Percentiles rank a stretch among this genome's conserved stretches.
Conservation (phyloP, 2,113 vertebrate species). For the Aepyceros melampus region DNA sequence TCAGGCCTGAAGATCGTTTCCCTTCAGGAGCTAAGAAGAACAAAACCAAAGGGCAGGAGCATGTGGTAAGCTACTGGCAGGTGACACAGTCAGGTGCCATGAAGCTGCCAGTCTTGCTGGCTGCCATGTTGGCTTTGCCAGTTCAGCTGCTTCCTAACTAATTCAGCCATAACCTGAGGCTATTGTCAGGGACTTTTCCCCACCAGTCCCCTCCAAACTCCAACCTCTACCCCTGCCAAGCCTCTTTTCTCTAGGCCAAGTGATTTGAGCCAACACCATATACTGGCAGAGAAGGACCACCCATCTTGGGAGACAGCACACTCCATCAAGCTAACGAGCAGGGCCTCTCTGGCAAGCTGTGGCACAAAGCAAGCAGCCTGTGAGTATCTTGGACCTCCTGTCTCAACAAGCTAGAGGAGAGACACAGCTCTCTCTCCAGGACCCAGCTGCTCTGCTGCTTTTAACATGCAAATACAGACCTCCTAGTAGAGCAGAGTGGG, state of each 20-base stretch:
- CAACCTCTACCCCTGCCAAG: conserved; percentile 35
- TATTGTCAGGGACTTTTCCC: conserved; percentile 56
- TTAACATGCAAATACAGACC: conserved; percentile 67
- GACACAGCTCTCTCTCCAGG: conserved; percentile 54
- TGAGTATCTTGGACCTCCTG: not conserved
- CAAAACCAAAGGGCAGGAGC: conserved; percentile 46
- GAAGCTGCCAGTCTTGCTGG: conserved; percentile 45
- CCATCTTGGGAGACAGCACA: conserved; percentile 64
- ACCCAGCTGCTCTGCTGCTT: conserved; percentile 71
- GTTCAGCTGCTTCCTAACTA: conserved; percentile 70
- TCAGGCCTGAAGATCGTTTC: conserved; percentile 95
- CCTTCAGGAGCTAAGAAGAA: conserved; percentile 91
- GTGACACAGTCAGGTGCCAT: conserved; percentile 49
- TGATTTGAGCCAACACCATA: conserved; percentile 47
- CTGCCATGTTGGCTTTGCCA: conserved; percentile 58
- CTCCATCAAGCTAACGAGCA: conserved; percentile 79
- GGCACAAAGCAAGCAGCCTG: conserved; percentile 52
- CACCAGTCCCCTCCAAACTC: conserved; percentile 34
- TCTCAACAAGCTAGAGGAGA: conserved; percentile 54
- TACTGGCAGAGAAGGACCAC: conserved; percentile 47
- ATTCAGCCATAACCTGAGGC: conserved; percentile 72
- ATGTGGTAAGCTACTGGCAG: conserved; percentile 65
- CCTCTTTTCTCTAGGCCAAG: conserved; percentile 66
- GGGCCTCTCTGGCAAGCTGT: conserved; percentile 64
- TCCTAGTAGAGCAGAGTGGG: not conserved